Evolutionary conservation across 2,797 vertebrate genomes (phyloP).

Genomic region (Cetoscarus ocellatus): DNA sequence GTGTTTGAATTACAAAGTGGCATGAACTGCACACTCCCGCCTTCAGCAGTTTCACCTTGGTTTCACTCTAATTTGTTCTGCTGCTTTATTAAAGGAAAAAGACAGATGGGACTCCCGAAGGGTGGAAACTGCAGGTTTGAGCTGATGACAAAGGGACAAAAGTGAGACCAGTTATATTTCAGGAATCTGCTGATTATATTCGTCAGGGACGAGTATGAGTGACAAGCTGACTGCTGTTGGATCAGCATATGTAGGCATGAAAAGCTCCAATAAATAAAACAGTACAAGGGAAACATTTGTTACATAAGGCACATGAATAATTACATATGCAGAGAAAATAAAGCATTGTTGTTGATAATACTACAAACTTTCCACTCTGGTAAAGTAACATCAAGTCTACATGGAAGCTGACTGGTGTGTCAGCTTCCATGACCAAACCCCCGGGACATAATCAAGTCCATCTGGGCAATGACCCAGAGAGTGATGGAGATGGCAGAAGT

Average conservation of each 20-base stretch:
- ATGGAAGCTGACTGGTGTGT: too few species aligned
- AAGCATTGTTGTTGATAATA: too few species aligned
- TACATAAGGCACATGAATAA: too few species aligned
- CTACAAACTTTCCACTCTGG: too few species aligned
- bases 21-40: background rate
- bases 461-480: too few species aligned
- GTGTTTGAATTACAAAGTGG: conserved; percentile 9
- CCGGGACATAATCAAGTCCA: too few species aligned
- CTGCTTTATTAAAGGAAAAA: conserved; percentile 23
- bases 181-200: conserved; percentile 27
- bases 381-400: too few species aligned
- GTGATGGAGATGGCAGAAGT: too few species aligned
- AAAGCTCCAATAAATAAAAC: conserved; percentile 43
- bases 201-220: conserved; percentile 23
- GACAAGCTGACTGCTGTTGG: conserved; percentile 40
- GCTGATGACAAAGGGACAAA: conserved; percentile 31
- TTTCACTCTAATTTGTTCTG: conserved; percentile 41
- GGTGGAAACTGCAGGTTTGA: conserved; percentile 17
- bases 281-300: conserved; percentile 1
- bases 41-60: conserved; percentile 23
- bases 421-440: too few species aligned
- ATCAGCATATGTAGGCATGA: conserved; percentile 38
- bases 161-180: conserved; percentile 33
- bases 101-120: conserved; percentile 18
- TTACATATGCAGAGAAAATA: too few species aligned